Percentiles rank a stretch among this genome's conserved stretches.
Evolutionary conservation across 2,888 invertebrate species (phyloP).

Genomic region (Dexiosoma caninum): DNA sequence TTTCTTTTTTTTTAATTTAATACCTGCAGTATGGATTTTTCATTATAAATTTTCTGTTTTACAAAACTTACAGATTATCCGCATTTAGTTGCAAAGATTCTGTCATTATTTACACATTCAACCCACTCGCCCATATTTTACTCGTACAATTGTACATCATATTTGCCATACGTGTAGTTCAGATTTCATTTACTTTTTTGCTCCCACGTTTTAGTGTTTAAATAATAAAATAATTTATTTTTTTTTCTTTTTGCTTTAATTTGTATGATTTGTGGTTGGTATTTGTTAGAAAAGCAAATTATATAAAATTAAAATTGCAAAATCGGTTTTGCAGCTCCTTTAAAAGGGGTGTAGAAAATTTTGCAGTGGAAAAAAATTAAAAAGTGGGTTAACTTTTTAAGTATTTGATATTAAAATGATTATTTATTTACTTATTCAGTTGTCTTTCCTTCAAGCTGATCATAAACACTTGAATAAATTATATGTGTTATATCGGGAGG

Average conservation of each 20-base stretch:
- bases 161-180: background rate
- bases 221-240: constrained; percentile 57
- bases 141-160: constrained; percentile 7
- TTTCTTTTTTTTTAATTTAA: background rate
- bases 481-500: too few relatives aligned
- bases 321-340: background rate
- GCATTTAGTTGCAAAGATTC: constrained; percentile 75
- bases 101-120: constrained; percentile 38
- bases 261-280: constrained; percentile 54
- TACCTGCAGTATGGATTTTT: constrained; percentile 33
- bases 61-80: constrained; percentile 74
- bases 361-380: too few relatives aligned
- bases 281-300: constrained; percentile 13
- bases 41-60: constrained; percentile 49
- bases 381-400: too few relatives aligned
- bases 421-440: too few relatives aligned
- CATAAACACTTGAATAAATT: too few relatives aligned
- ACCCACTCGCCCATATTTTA: background rate
- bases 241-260: constrained; percentile 29
- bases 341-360: background rate
- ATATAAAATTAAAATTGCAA: background rate
- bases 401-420: too few relatives aligned
- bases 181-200: background rate
- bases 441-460: too few relatives aligned
- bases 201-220: constrained; percentile 34